A percentile compares a stretch with the other conserved stretches of the same genome.
phyloP scores from a whole-genome alignment of 2,888 invertebrate genomes.

The Acanthosepion esculentum region DNA sequence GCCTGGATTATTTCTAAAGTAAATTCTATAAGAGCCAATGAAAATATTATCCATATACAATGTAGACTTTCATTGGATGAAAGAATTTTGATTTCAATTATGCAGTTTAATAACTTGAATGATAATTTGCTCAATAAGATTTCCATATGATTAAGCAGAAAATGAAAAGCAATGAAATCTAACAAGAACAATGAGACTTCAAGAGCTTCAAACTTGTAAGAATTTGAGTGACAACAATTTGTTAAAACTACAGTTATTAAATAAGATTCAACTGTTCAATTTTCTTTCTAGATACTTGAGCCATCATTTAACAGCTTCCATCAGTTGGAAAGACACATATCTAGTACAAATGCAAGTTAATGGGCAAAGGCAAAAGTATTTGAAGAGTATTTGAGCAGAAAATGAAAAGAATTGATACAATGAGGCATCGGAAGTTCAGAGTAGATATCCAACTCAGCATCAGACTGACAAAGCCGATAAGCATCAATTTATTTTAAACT shows the following conservation, averaged over 20 bases:
- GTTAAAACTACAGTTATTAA: neutral
- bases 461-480: conserved; percentile 4
- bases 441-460: neutral
- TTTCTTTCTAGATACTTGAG: neutral
- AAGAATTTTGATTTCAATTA: neutral
- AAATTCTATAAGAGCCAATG: neutral
- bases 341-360: neutral
- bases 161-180: too few species aligned
- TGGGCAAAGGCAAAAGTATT: neutral
- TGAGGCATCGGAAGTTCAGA: neutral
- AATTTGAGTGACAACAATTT: neutral
- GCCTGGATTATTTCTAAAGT: neutral
- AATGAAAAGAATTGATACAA: neutral
- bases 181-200: too few species aligned
- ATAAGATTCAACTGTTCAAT: neutral
- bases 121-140: neutral
- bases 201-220: neutral
- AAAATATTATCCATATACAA: neutral
- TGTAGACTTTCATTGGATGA: neutral
- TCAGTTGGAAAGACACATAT: neutral
- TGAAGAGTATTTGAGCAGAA: neutral
- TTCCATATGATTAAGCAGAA: neutral
- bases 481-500: neutral
- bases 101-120: neutral
- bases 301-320: neutral